Evolutionary conservation across 2,888 invertebrate genomes (phyloP).

Genomic region (Eustalomyia histrio): DNA sequence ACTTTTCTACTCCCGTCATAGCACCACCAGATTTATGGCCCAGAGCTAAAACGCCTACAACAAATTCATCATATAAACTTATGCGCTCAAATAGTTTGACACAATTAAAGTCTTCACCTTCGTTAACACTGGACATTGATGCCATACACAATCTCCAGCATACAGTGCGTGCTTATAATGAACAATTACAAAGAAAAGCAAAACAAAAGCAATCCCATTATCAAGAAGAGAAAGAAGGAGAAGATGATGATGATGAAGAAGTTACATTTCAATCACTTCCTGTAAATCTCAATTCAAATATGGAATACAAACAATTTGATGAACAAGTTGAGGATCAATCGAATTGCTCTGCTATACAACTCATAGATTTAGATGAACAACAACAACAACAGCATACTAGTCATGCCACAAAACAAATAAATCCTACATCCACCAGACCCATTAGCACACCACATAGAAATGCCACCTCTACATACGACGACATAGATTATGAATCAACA

Average conservation of each 20-base stretch:
- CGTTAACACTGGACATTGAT: slow-evolving; percentile 73
- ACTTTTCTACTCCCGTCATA: slow-evolving; percentile 85
- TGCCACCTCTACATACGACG: neutral
- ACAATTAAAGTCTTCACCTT: slow-evolving; percentile 69
- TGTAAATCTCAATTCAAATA: slow-evolving; percentile 63
- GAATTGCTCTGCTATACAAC: slow-evolving; percentile 52
- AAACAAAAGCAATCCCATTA: slow-evolving; percentile 25
- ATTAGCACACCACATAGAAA: slow-evolving; percentile 21
- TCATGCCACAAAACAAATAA: slow-evolving; percentile 7
- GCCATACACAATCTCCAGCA: slow-evolving; percentile 77
- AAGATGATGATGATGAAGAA: slow-evolving; percentile 53
- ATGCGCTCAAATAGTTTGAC: slow-evolving; percentile 75
- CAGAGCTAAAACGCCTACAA: slow-evolving; percentile 73
- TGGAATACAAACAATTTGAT: slow-evolving; percentile 71
- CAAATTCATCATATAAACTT: slow-evolving; percentile 66
- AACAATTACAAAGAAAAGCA: slow-evolving; percentile 70
- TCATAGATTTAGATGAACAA: slow-evolving; percentile 69
- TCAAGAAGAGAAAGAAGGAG: too few species aligned
- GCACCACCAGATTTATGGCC: slow-evolving; percentile 85
- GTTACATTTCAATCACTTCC: slow-evolving; percentile 75
- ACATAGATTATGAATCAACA: slow-evolving; percentile 67
- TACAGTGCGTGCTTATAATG: slow-evolving; percentile 76
- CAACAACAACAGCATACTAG: slow-evolving; percentile 27
- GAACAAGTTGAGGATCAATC: slow-evolving; percentile 48
- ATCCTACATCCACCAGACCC: slow-evolving; percentile 16